These are phyloP conservation scores for Corythoichthys haematopterus DNA, from an alignment of 2,113 vertebrate species.

Conservation along the genomic window DNA sequence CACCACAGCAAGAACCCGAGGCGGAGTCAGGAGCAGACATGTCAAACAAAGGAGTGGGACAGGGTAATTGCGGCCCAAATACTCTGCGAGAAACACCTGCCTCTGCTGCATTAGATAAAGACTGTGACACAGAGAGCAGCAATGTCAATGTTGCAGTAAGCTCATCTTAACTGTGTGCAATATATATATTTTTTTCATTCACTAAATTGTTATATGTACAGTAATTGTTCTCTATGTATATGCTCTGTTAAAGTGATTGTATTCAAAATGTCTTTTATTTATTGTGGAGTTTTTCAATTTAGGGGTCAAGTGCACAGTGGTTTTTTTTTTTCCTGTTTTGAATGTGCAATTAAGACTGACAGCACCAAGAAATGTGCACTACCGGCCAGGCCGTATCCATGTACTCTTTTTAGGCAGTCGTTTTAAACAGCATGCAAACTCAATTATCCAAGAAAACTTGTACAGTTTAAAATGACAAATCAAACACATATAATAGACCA, in stretches of 20 bases:
- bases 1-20: conserved; percentile 90
- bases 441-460: conserved; percentile 21
- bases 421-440: conserved; percentile 39
- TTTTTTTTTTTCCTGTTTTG: conserved; percentile 19
- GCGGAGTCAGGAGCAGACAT: conserved; percentile 78
- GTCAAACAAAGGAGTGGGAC: conserved; percentile 78
- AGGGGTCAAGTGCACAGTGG: conserved; percentile 12
- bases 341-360: conserved; percentile 21
- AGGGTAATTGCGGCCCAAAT: conserved; percentile 67
- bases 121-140: conserved; percentile 79
- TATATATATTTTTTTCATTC: conserved; percentile 3
- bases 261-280: conserved; percentile 32
- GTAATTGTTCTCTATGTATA: conserved; percentile 19
- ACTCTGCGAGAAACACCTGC: conserved; percentile 71
- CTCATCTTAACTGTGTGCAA: conserved; percentile 60
- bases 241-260: conserved; percentile 27
- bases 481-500: conserved; percentile 40
- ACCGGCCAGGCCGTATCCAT: conserved; percentile 9
- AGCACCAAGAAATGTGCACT: conserved; percentile 14
- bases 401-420: conserved; percentile 23
- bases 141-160: conserved; percentile 82
- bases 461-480: conserved; percentile 30
- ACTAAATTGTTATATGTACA: conserved; percentile 35
- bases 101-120: conserved; percentile 79
- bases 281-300: conserved; percentile 28